phyloP scores from a whole-genome alignment of 2,888 invertebrate genomes.

The Diplolepis rosae region DNA sequence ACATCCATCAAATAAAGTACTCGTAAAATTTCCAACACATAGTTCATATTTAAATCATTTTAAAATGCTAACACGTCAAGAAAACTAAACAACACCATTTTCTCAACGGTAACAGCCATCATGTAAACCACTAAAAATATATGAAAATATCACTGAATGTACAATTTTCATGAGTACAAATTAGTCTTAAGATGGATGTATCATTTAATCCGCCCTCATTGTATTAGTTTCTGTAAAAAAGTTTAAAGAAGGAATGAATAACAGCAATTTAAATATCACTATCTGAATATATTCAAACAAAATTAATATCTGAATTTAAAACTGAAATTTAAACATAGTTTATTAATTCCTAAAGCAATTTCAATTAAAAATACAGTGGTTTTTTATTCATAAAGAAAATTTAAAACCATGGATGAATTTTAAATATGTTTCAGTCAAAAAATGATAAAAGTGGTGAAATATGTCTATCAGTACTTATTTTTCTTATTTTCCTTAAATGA shows the following conservation, averaged over 20 bases:
- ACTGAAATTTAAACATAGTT: too few relatives aligned
- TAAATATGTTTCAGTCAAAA: too few relatives aligned
- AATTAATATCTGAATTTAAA: too few relatives aligned
- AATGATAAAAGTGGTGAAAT: too few relatives aligned
- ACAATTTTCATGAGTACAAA: constrained; percentile 5
- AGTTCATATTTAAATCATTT: constrained; percentile 18
- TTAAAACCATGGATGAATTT: too few relatives aligned
- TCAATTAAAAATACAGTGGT: too few relatives aligned
- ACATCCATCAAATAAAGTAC: background rate
- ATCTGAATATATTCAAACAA: too few relatives aligned
- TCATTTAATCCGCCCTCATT: background rate
- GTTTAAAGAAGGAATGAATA: constrained; percentile 7
- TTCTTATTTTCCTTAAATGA: background rate
- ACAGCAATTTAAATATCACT: background rate
- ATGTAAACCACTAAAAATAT: constrained; percentile 33
- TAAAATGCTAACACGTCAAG: constrained; percentile 27
- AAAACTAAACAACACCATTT: constrained; percentile 48
- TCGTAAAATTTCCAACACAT: constrained; percentile 6
- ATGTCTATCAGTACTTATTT: too few relatives aligned
- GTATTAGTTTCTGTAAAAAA: background rate
- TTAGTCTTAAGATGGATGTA: background rate
- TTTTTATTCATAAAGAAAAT: too few relatives aligned
- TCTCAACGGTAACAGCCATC: constrained; percentile 48
- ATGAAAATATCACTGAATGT: constrained; percentile 16
- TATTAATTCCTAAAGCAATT: too few relatives aligned